Percentiles rank a stretch among this genome's conserved stretches.
Evolutionary conservation across 2,797 vertebrate species (phyloP).

Genomic region (Columba guinea): DNA sequence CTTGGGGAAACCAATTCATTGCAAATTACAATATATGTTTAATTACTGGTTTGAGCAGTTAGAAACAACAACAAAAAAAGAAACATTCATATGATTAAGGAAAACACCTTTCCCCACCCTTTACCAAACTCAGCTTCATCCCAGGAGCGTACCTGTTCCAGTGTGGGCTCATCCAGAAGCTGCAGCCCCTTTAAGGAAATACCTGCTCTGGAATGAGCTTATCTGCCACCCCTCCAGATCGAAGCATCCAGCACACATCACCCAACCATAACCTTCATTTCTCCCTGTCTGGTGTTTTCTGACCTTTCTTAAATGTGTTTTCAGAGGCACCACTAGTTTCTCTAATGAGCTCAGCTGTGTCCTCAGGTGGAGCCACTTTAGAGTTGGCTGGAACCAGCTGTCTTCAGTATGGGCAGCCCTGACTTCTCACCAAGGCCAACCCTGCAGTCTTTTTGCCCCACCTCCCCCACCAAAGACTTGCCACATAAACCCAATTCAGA

Average conservation of each 20-base stretch:
- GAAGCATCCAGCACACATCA: accelerated
- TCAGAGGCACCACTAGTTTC: neutral
- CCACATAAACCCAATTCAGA: neutral
- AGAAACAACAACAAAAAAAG: neutral
- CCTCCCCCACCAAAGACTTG: neutral
- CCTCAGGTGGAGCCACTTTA: neutral
- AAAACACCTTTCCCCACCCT: neutral
- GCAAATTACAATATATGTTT: neutral
- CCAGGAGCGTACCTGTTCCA: neutral
- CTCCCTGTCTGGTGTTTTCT: neutral
- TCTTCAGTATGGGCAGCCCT: neutral
- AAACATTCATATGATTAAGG: neutral
- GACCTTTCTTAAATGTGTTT: neutral
- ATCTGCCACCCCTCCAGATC: too few species aligned
- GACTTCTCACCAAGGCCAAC: too few species aligned
- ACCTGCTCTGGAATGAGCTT: neutral
- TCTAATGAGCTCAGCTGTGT: neutral
- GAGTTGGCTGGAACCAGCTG: neutral
- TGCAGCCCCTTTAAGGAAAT: neutral
- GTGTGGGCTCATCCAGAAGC: accelerated
- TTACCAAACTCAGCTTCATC: neutral
- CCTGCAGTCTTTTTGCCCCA: neutral
- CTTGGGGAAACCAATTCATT: neutral
- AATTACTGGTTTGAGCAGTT: accelerated
- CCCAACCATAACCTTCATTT: accelerated